Conservation (phyloP, 2,797 vertebrate species). For the Phrynocephalus vlangalii region DNA sequence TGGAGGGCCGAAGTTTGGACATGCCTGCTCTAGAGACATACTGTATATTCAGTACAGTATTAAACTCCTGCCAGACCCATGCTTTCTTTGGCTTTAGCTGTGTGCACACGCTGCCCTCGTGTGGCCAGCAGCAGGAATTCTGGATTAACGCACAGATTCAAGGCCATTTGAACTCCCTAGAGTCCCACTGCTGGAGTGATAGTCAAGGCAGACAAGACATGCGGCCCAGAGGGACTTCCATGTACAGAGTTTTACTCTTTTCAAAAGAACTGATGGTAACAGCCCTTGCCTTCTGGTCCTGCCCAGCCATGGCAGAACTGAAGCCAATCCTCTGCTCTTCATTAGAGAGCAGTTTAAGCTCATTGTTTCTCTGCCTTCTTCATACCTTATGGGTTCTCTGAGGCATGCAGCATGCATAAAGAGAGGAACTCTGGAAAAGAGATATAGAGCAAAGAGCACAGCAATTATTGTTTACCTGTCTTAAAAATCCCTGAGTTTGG, state of each 20-base stretch:
- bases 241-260: not conserved
- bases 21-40: too few relatives aligned
- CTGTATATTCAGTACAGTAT: not conserved
- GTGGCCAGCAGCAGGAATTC: not conserved
- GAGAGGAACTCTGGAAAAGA: not conserved
- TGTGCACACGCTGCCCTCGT: constrained; percentile 29
- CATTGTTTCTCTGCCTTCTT: constrained; percentile 36
- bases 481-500: constrained; percentile 6
- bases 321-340: constrained; percentile 25
- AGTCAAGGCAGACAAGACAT: not conserved
- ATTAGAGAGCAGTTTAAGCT: constrained; percentile 12
- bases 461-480: not conserved
- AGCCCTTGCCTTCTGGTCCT: not conserved
- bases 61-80: constrained; percentile 23
- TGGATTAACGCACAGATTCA: not conserved
- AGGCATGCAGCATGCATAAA: not conserved
- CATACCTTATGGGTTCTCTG: constrained; percentile 18
- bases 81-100: not conserved
- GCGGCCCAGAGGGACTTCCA: not conserved
- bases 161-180: not conserved
- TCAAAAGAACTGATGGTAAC: constrained; percentile 3
- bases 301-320: not conserved
- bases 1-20: too few relatives aligned
- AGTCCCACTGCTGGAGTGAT: not conserved
- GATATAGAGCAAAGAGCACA: not conserved